Base-by-base conservation (phyloP, 2,113 vertebrate genomes). In the Chroicocephalus ridibundus region DNA sequence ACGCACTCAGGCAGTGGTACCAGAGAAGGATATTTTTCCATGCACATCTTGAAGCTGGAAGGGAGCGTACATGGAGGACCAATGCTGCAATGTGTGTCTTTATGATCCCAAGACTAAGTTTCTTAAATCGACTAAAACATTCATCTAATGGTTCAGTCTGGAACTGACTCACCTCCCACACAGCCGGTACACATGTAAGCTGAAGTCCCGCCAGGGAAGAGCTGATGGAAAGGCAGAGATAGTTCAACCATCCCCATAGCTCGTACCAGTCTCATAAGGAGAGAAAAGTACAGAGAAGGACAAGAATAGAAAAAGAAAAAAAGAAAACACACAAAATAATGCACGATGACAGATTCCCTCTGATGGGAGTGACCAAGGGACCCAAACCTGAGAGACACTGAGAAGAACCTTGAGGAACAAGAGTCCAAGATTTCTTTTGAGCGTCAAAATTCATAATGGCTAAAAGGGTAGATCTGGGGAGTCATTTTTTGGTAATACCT, bases 171-270 rank as follows among this genome's bases (percentile, higher is more conserved):
- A 19, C 34, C 25, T 77, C 24, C 13, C 21, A 6, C 26, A 40
- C 47, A 46, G 9, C 9, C 1, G 1, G 15, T 16, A 18, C 25
- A 20, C 1, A 1, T 27, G 49, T 32, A 64, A 84, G 32, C 47
- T 79, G 32, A 78, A 74, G 44, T 42, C 29, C 29, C 26, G 29
- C 25, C 55, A 58, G 19, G 31, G 26, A 60, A 47, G 22, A 54
- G 19, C 11, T 54, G 15, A 29, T 54, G 38, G 32, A 61, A 68
- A 64, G 44, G 44, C 38, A 13, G 7, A 60, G n/a, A 9, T 71
- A 36, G 16, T 42, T 51, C 47, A 68, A 15, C 6, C 2, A 7
- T 21, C 12, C 13, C 47, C 22, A 21, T 13, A 38, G 12, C 15
- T 54, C 9, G 1, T 55, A 21, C 7, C 10, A 9, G 40, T 49